Percentiles rank a stretch among this genome's conserved stretches.
Evolutionary conservation across 2,888 invertebrate genomes (phyloP).

Genomic region (Epiblema foenella): DNA sequence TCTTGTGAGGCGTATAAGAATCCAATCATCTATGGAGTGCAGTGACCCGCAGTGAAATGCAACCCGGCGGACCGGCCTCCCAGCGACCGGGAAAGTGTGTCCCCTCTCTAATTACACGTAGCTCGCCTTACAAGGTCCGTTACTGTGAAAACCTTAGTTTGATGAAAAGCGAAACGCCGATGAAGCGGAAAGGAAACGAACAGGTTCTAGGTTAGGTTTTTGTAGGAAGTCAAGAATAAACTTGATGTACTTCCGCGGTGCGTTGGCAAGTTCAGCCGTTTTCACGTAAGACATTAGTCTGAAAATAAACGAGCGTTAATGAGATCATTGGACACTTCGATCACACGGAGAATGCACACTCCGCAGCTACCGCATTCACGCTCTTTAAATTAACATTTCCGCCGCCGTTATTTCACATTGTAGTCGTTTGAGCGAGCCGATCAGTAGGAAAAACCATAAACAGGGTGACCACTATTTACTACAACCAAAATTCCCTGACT

Average conservation of each 20-base stretch:
- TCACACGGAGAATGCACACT: constrained; percentile 9
- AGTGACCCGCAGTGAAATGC: constrained; percentile 78
- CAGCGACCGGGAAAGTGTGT: constrained; percentile 71
- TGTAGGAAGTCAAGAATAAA: constrained; percentile 29
- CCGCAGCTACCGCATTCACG: background rate
- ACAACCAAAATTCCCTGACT: too few relatives aligned
- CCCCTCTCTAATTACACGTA: constrained; percentile 72
- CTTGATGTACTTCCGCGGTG: constrained; percentile 2
- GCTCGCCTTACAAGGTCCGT: constrained; percentile 56
- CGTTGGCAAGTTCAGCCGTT: constrained; percentile 10
- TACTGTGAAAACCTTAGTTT: constrained; percentile 39
- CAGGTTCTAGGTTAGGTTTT: constrained; percentile 23
- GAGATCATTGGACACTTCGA: constrained; percentile 34
- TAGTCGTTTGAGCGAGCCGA: constrained; percentile 5
- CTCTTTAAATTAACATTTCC: constrained; percentile 26
- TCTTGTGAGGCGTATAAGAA: background rate
- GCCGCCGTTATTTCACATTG: background rate
- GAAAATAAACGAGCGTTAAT: constrained; percentile 39
- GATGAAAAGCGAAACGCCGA: constrained; percentile 41
- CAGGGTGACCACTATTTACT: too few relatives aligned
- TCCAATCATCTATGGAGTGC: constrained; percentile 50
- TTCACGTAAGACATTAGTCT: constrained; percentile 6
- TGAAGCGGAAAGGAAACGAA: constrained; percentile 31
- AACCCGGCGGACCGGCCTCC: constrained; percentile 61
- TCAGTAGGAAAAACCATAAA: too few relatives aligned